Evolutionary conservation across 2,113 vertebrate genomes (phyloP), one percentile per base, ranked within the genome.

Genomic region (Miniopterus natalensis): DNA sequence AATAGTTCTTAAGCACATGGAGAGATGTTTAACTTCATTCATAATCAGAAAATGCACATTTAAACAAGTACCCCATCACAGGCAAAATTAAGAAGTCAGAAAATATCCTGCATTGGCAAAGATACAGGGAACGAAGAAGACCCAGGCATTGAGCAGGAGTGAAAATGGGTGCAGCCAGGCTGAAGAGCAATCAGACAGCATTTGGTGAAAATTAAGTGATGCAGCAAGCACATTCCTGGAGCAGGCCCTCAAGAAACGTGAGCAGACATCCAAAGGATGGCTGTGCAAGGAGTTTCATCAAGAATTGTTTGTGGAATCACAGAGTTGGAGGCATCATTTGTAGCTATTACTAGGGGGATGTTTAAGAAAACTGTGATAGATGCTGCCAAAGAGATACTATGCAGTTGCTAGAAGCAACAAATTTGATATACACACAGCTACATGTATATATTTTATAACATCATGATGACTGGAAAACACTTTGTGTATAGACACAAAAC

Each of bases 81-180:
- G 68, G 31, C 53, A 81, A 73, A 95, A 80, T 68, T 13, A 68
- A 80, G 49, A 88, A 68, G 71, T n/a, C 85, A 59, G 79, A 31
- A 66, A 45, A 55, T 29, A 70, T 11, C 45, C 42, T 5, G 20
- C 74, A 6, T 9, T 66, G 88, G 51, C 49, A 92, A 66, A 65
- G 65, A 42, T 17, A 9, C 42, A 18, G 78, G 53, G 42, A 65
- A 51, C 45, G 25, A n/a, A 73, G 45, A 74, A 71, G 36, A 51
- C 53, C n/a, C 27, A 2, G 5, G 75, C 36, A 1, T 5, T 1
- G 87, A 13, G 6, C 57, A 40, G 66, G 21, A 68, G 11, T 11
- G 3, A 31, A 53, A 68, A 4, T 0, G 2, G 66, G 55, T 3
- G n/a, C 79, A 25, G 68, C 84, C 59, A 3, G 36, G 14, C 85